Conservation (phyloP, 1,140 invertebrate genomes). For the Cotesia typhae region DNA sequence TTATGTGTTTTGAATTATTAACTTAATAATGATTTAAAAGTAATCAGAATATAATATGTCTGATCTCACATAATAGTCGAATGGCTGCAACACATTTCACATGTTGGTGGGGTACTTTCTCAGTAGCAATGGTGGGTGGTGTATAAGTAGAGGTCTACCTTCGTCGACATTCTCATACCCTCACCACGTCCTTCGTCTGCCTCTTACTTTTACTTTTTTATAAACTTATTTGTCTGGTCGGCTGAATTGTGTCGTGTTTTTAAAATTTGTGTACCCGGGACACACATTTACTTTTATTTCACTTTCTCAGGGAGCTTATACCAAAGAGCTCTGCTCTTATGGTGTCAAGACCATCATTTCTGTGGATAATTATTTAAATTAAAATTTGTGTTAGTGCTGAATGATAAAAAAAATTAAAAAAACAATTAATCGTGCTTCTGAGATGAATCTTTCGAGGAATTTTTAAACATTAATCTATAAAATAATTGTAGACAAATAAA, state of each 20-base stretch:
- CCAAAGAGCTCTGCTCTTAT: conserved; percentile 4
- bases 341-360: no score
- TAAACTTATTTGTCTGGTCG: conserved; percentile 17
- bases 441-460: conserved; percentile 40
- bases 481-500: conserved; percentile 36
- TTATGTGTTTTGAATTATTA: neutral
- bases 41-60: conserved; percentile 12
- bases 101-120: conserved; percentile 57
- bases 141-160: conserved; percentile 65
- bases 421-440: conserved; percentile 1
- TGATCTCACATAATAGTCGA: conserved; percentile 31
- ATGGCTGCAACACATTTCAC: conserved; percentile 54
- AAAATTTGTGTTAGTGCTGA: no score
- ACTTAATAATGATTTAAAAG: conserved; percentile 7
- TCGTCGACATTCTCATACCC: conserved; percentile 64
- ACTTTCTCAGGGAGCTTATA: conserved; percentile 39
- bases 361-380: no score
- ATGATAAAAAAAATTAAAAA: no score
- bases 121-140: conserved; percentile 61
- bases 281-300: conserved; percentile 36
- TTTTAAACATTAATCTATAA: neutral
- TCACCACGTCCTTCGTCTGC: conserved; percentile 62
- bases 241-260: conserved; percentile 22
- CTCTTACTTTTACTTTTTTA: conserved; percentile 59
- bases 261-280: conserved; percentile 9